These are phyloP conservation scores for Octonoba sinensis DNA, from an alignment of 2,888 invertebrate species.

Conservation along the genomic window DNA sequence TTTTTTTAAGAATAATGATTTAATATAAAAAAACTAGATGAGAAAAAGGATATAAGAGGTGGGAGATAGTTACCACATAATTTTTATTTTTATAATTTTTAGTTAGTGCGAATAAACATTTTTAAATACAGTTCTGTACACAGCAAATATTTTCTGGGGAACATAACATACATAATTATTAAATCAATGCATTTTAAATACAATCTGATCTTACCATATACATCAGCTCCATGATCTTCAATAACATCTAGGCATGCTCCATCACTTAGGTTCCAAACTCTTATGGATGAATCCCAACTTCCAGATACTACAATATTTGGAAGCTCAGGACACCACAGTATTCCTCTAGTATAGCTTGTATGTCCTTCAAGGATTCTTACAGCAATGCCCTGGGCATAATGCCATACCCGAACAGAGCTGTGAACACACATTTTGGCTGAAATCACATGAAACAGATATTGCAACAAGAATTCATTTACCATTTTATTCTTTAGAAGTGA, in stretches of 20 bases:
- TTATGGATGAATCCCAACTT: slow-evolving; percentile 72
- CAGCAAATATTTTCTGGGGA: too few relatives aligned
- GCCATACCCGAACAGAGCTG: slow-evolving; percentile 71
- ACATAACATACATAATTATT: too few relatives aligned
- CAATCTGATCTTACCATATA: slow-evolving; percentile 70
- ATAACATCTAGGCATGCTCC: slow-evolving; percentile 71
- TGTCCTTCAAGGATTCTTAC: slow-evolving; percentile 71
- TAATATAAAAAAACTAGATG: too few relatives aligned
- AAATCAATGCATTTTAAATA: too few relatives aligned
- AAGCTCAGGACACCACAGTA: slow-evolving; percentile 72
- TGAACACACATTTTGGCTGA: slow-evolving; percentile 59
- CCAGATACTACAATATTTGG: slow-evolving; percentile 72
- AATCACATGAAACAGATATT: slow-evolving; percentile 50
- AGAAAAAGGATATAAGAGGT: too few relatives aligned
- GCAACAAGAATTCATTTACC: slow-evolving; percentile 31
- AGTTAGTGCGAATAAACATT: too few relatives aligned
- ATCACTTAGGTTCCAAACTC: slow-evolving; percentile 72
- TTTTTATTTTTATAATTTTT: too few relatives aligned
- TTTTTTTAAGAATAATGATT: too few relatives aligned
- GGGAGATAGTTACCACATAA: too few relatives aligned
- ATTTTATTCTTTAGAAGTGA: slow-evolving; percentile 7
- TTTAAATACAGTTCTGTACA: too few relatives aligned
- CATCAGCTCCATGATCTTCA: slow-evolving; percentile 72
- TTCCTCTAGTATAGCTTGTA: slow-evolving; percentile 71
- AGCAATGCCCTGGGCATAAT: slow-evolving; percentile 71